phyloP scores from a whole-genome alignment of 2,888 invertebrate species.

The Pycnomerus fuliginosus region DNA sequence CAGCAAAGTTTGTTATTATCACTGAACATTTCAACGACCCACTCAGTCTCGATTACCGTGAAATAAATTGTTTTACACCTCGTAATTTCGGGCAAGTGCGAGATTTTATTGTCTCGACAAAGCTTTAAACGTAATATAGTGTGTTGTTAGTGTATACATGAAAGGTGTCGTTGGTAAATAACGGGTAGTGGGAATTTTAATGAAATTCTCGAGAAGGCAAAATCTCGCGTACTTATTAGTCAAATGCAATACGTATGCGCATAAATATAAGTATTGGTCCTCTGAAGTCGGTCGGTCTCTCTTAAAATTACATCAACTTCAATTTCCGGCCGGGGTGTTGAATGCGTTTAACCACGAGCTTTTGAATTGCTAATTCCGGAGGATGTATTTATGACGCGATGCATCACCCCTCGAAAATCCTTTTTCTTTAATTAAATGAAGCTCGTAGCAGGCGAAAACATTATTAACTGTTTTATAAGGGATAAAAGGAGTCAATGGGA shows the following conservation, averaged over 20 bases:
- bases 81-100: too few relatives aligned
- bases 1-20: too few relatives aligned
- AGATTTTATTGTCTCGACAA: too few relatives aligned
- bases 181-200: constrained; percentile 17
- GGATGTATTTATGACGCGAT: constrained; percentile 12
- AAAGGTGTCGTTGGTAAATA: constrained; percentile 20
- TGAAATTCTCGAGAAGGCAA: constrained; percentile 9
- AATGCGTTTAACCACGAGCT: constrained; percentile 22
- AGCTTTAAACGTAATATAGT: too few relatives aligned
- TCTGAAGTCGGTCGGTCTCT: constrained; percentile 14
- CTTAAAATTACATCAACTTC: constrained; percentile 23
- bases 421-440: not conserved
- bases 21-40: too few relatives aligned
- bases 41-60: too few relatives aligned
- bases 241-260: constrained; percentile 22
- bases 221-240: constrained; percentile 15
- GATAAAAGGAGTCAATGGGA: too few relatives aligned
- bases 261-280: constrained; percentile 13
- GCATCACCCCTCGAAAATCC: constrained; percentile 8
- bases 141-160: too few relatives aligned
- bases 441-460: not conserved
- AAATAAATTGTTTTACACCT: too few relatives aligned
- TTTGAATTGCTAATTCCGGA: constrained; percentile 23
- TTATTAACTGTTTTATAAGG: too few relatives aligned
- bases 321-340: constrained; percentile 21